These are phyloP conservation scores for Antennarius maculatus DNA, from an alignment of 2,797 vertebrate genomes.

Conservation along the genomic window DNA sequence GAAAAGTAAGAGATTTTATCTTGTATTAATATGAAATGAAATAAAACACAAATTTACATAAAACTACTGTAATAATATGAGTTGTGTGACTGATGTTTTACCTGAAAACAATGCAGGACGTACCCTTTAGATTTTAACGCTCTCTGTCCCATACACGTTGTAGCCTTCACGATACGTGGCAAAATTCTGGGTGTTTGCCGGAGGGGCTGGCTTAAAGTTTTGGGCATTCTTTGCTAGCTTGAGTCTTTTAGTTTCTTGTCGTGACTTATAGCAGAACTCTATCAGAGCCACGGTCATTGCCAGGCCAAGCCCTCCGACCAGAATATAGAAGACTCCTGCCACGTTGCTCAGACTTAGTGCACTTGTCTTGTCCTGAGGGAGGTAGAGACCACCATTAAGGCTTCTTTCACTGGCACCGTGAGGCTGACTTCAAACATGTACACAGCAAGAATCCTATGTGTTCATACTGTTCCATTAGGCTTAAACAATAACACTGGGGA, in stretches of 20 bases:
- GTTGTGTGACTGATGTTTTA: background rate
- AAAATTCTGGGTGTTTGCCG: constrained; percentile 94
- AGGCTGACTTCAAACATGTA: constrained; percentile 32
- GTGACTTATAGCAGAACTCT: constrained; percentile 99
- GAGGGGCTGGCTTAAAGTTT: constrained; percentile 96
- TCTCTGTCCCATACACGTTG: constrained; percentile 99
- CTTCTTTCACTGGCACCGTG: constrained; percentile 62
- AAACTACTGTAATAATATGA: no score
- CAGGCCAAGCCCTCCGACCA: constrained; percentile 97
- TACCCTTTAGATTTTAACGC: constrained; percentile 97
- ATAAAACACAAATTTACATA: no score
- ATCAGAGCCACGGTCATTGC: constrained; percentile 99
- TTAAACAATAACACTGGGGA: constrained; percentile 49
- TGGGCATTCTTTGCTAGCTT: constrained; percentile 95
- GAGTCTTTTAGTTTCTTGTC: constrained; percentile 96
- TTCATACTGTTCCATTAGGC: constrained; percentile 52
- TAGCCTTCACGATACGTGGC: constrained; percentile 99
- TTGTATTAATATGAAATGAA: no score
- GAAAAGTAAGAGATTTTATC: background rate
- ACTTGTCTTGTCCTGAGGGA: constrained; percentile 99
- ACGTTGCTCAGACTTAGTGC: constrained; percentile 99
- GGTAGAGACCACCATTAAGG: constrained; percentile 74
- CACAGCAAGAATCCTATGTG: constrained; percentile 41
- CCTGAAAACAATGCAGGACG: constrained; percentile 38
- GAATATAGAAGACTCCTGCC: constrained; percentile 99